Percentiles rank a stretch among this genome's conserved stretches.
These are phyloP conservation scores for Eurystomus glaucurus DNA, from an alignment of 2,797 vertebrate species.

Conservation along the genomic window DNA sequence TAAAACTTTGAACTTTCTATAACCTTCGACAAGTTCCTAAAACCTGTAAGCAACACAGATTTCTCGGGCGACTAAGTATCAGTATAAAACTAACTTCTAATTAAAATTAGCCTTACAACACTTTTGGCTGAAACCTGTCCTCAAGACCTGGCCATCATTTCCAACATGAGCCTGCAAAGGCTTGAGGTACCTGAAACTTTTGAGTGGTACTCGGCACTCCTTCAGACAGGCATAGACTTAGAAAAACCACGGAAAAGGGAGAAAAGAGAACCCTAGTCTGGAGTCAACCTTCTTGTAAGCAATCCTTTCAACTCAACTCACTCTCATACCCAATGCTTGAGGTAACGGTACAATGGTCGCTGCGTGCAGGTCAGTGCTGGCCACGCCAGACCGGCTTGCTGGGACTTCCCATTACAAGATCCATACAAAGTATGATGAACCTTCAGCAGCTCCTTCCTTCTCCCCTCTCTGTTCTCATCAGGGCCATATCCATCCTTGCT, in stretches of 20 bases:
- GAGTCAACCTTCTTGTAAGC: not conserved
- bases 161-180: not conserved
- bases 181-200: not conserved
- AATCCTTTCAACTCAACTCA: not conserved
- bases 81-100: not conserved
- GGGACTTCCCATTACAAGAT: not conserved
- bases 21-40: not conserved
- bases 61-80: not conserved
- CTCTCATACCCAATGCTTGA: rapidly evolving
- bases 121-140: constrained; percentile 7
- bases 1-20: not conserved
- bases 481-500: not conserved
- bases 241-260: not conserved
- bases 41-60: not conserved
- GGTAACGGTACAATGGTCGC: rapidly evolving
- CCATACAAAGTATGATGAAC: not conserved
- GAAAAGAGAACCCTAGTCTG: not conserved
- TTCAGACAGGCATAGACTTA: not conserved
- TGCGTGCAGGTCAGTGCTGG: not conserved
- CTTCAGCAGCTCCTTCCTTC: not conserved
- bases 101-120: not conserved
- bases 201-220: not conserved
- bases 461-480: not conserved
- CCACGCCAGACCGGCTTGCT: rapidly evolving
- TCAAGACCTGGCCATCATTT: constrained; percentile 6